Conservation (phyloP, 2,797 vertebrate species). For the Prunella strophiata region DNA sequence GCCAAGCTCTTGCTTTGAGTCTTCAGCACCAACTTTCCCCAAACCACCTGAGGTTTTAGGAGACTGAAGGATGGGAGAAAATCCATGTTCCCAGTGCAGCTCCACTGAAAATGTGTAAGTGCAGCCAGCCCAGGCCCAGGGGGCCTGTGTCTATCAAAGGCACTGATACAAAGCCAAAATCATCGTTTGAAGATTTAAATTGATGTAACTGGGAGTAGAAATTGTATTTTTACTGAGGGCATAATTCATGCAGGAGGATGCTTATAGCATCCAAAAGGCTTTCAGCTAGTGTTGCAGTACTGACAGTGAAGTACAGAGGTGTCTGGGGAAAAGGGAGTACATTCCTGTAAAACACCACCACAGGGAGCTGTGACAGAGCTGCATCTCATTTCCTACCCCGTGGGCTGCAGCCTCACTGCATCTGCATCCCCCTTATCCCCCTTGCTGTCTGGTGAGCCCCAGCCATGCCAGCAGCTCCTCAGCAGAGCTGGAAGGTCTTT, state of each 20-base stretch:
- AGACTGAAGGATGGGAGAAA: background rate
- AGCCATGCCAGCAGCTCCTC: accelerated
- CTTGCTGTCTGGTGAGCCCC: background rate
- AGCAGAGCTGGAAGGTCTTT: background rate
- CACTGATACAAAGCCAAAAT: background rate
- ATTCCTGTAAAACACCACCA: background rate
- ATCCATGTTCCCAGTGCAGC: background rate
- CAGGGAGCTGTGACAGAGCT: background rate
- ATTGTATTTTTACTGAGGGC: background rate
- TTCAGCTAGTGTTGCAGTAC: background rate
- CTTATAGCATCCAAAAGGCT: background rate
- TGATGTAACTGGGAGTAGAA: constrained; percentile 29
- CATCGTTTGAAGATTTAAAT: background rate
- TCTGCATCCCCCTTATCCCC: background rate
- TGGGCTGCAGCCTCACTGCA: background rate
- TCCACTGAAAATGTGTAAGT: background rate
- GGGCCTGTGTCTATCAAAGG: background rate
- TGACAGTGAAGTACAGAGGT: background rate
- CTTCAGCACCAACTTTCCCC: background rate
- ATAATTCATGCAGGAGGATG: constrained; percentile 19
- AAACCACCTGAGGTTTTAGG: background rate
- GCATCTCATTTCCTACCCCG: background rate
- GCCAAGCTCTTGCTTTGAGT: background rate
- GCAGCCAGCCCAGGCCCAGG: background rate
- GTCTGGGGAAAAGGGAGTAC: background rate